phyloP scores from a whole-genome alignment of 2,888 invertebrate species.

The Himalopsyche tibetana region DNA sequence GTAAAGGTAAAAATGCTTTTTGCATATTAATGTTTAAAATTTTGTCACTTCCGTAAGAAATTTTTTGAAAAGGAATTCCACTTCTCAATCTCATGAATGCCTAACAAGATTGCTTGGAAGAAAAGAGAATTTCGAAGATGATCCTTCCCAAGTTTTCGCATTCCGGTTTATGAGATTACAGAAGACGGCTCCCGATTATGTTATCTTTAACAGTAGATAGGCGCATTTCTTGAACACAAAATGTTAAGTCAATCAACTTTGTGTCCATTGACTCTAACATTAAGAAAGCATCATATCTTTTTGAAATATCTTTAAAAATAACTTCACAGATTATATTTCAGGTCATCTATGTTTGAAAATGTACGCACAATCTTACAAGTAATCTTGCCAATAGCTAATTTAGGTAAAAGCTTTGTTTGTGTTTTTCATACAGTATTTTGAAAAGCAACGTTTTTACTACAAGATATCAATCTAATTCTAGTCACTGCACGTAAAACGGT shows the following conservation, averaged over 20 bases:
- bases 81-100: conserved; percentile 54
- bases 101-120: conserved; percentile 54
- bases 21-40: conserved; percentile 50
- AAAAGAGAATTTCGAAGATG: conserved; percentile 49
- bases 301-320: background rate
- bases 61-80: conserved; percentile 47
- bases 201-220: conserved; percentile 54
- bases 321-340: conserved; percentile 1
- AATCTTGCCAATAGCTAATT: background rate
- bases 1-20: conserved; percentile 45
- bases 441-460: background rate
- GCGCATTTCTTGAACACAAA: conserved; percentile 48
- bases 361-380: background rate
- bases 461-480: background rate
- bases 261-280: conserved; percentile 47
- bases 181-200: conserved; percentile 58
- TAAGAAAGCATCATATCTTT: conserved; percentile 50
- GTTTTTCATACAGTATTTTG: background rate
- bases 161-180: conserved; percentile 58
- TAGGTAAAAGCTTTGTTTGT: background rate
- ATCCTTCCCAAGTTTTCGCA: conserved; percentile 53
- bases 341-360: background rate
- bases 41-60: conserved; percentile 19
- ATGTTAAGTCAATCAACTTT: conserved; percentile 62
- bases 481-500: background rate